These are phyloP conservation scores for Athripsodes cinereus DNA, from an alignment of 2,888 invertebrate species.

Conservation along the genomic window DNA sequence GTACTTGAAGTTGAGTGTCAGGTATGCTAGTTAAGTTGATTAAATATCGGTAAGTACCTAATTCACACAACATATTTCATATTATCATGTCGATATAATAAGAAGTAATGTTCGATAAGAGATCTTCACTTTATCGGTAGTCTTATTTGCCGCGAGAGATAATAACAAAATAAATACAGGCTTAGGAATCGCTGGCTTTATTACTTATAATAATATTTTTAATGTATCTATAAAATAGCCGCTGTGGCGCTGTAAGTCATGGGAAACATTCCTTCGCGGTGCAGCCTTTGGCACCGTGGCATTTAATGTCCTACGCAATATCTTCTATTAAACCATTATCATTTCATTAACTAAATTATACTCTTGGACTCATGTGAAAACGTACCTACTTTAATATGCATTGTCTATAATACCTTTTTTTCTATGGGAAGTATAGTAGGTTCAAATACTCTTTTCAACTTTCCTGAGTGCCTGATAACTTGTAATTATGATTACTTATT, in stretches of 20 bases:
- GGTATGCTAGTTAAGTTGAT: too few relatives aligned
- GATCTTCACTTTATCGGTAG: background rate
- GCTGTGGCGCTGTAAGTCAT: background rate
- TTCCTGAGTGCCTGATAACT: background rate
- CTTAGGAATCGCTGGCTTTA: background rate
- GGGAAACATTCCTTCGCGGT: background rate
- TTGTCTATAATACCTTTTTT: background rate
- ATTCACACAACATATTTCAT: background rate
- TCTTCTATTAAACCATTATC: conserved; percentile 2
- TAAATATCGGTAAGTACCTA: background rate
- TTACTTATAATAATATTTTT: too few relatives aligned
- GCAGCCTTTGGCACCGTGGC: background rate
- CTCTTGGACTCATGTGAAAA: background rate
- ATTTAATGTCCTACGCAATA: conserved; percentile 4
- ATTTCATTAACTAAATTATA: conserved; percentile 3
- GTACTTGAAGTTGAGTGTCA: too few relatives aligned
- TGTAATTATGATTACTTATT: background rate
- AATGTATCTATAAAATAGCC: background rate
- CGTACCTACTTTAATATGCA: background rate
- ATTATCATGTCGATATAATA: background rate
- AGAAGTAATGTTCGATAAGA: background rate
- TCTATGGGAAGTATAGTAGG: too few relatives aligned
- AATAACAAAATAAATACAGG: background rate
- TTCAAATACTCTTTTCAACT: too few relatives aligned
- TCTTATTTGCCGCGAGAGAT: background rate